Evolutionary conservation across 2,888 invertebrate species (phyloP).

Genomic region (Busseola fusca): DNA sequence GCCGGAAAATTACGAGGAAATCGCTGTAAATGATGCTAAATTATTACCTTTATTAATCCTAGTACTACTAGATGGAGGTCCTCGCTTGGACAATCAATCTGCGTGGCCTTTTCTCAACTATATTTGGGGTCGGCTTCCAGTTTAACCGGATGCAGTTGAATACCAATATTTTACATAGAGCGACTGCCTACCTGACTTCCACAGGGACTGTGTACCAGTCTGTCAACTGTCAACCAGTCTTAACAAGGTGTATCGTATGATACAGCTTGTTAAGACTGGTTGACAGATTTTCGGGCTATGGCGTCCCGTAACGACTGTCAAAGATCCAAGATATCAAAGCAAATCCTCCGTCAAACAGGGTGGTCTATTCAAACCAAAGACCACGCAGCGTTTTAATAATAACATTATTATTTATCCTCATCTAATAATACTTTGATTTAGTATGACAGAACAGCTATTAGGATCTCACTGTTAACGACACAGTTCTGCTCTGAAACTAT

Average conservation of each 20-base stretch:
- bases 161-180: not conserved
- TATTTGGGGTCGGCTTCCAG: not conserved
- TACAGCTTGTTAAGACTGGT: not conserved
- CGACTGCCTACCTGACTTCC: not conserved
- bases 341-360: slow-evolving; percentile 11
- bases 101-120: not conserved
- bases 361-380: slow-evolving; percentile 32
- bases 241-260: not conserved
- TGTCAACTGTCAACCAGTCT: too few species aligned
- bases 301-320: not conserved
- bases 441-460: slow-evolving; percentile 44
- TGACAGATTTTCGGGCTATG: not conserved
- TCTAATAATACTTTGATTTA: slow-evolving; percentile 54
- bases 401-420: slow-evolving; percentile 39
- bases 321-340: slow-evolving; percentile 11
- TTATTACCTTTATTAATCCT: slow-evolving; percentile 6
- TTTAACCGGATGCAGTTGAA: not conserved
- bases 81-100: not conserved
- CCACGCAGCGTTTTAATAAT: slow-evolving; percentile 44
- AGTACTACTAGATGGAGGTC: not conserved
- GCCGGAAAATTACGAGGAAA: slow-evolving; percentile 50
- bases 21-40: slow-evolving; percentile 10
- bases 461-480: slow-evolving; percentile 43
- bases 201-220: too few species aligned
- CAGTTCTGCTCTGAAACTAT: slow-evolving; percentile 40